Conservation (phyloP, 2,113 vertebrate genomes). For the Pampusana beccarii region DNA sequence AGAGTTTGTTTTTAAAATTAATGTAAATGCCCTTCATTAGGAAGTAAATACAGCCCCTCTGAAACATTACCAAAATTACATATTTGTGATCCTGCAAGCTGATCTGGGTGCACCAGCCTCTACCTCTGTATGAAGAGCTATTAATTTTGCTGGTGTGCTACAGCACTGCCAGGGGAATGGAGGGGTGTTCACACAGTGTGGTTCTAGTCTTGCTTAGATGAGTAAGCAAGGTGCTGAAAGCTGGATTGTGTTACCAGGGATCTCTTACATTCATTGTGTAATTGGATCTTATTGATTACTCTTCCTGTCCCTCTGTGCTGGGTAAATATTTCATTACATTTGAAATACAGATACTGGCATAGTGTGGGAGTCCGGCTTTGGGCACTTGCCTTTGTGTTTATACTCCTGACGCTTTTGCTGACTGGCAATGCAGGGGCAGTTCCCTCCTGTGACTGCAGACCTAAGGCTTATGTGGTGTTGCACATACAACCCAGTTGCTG, state of each 20-base stretch:
- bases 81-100: background rate
- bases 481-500: rapidly evolving
- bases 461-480: background rate
- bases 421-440: background rate
- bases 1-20: background rate
- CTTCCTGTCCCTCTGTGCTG: background rate
- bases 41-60: background rate
- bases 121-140: background rate
- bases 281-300: background rate
- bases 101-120: background rate
- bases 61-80: background rate
- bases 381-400: background rate
- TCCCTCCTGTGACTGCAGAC: background rate
- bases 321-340: background rate
- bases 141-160: background rate
- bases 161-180: background rate
- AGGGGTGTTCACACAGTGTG: rapidly evolving
- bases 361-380: background rate
- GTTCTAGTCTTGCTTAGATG: background rate
- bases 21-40: background rate
- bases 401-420: background rate
- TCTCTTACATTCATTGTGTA: background rate
- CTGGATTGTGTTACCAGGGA: background rate
- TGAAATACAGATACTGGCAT: background rate
- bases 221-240: background rate